These are phyloP conservation scores for Cactoblastis cactorum DNA, from an alignment of 2,888 invertebrate genomes.

Conservation along the genomic window DNA sequence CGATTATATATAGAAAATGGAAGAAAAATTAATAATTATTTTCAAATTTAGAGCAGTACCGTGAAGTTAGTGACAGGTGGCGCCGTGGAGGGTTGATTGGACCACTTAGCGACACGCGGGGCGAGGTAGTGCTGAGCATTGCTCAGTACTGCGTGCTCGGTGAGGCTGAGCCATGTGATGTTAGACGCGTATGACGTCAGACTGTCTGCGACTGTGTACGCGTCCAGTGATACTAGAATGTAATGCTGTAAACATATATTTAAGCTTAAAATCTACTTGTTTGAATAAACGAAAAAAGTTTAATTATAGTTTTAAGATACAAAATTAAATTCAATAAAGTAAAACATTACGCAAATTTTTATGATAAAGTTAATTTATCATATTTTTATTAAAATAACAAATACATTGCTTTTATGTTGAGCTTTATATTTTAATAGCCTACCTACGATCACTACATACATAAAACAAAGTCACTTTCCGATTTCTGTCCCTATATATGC, in stretches of 20 bases:
- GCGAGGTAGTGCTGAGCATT: conserved; percentile 47
- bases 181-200: conserved; percentile 48
- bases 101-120: conserved; percentile 58
- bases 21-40: too few relatives aligned
- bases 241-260: conserved; percentile 50
- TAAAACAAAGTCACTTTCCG: too few relatives aligned
- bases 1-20: too few relatives aligned
- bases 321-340: too few relatives aligned
- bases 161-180: conserved; percentile 64
- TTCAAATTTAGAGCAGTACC: conserved; percentile 37
- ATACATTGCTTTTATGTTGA: too few relatives aligned
- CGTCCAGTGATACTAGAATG: conserved; percentile 57
- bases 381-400: too few relatives aligned
- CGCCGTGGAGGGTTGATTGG: conserved; percentile 27
- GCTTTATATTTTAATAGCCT: too few relatives aligned
- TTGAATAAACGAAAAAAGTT: background rate
- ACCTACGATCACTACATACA: too few relatives aligned
- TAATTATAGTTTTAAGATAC: background rate
- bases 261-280: background rate
- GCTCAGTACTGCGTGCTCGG: conserved; percentile 50
- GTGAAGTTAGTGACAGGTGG: conserved; percentile 49
- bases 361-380: too few relatives aligned
- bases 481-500: too few relatives aligned
- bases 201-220: conserved; percentile 47
- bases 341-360: too few relatives aligned